Percentiles rank a stretch among this genome's conserved stretches.
These are phyloP conservation scores for Euzophera pinguis DNA, from an alignment of 2,888 invertebrate genomes.

Conservation along the genomic window DNA sequence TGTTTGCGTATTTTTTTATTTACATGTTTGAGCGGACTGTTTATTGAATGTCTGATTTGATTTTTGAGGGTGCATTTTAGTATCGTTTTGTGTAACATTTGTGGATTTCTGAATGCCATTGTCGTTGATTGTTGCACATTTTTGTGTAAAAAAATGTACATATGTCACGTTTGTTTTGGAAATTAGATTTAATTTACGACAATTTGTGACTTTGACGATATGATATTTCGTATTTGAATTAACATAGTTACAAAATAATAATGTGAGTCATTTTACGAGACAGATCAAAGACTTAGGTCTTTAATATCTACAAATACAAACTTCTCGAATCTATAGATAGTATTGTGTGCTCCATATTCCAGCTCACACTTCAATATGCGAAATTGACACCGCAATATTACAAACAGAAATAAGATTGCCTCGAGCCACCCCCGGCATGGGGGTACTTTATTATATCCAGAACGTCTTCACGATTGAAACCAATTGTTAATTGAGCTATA, in stretches of 20 bases:
- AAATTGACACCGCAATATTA: constrained; percentile 79
- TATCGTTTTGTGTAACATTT: constrained; percentile 26
- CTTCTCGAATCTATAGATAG: constrained; percentile 41
- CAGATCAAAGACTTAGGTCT: background rate
- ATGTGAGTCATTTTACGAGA: background rate
- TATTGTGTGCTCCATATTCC: constrained; percentile 62
- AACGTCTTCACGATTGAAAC: constrained; percentile 78
- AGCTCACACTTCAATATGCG: constrained; percentile 75
- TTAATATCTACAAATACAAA: constrained; percentile 1
- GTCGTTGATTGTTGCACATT: constrained; percentile 9
- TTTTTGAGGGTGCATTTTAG: constrained; percentile 36
- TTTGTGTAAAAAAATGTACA: background rate
- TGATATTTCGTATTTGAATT: background rate
- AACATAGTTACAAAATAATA: background rate
- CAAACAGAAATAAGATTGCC: constrained; percentile 78
- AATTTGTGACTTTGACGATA: too few species aligned
- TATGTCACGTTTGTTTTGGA: background rate
- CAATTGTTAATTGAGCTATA: constrained; percentile 80
- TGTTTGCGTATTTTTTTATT: constrained; percentile 53
- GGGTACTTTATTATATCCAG: constrained; percentile 72
- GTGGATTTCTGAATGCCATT: constrained; percentile 30
- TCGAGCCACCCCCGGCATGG: constrained; percentile 54
- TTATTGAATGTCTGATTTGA: constrained; percentile 33
- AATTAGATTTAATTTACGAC: too few species aligned
- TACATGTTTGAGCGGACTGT: constrained; percentile 32